Base-by-base conservation (phyloP, 2,113 vertebrate genomes). In the Chaetodon auriga region DNA sequence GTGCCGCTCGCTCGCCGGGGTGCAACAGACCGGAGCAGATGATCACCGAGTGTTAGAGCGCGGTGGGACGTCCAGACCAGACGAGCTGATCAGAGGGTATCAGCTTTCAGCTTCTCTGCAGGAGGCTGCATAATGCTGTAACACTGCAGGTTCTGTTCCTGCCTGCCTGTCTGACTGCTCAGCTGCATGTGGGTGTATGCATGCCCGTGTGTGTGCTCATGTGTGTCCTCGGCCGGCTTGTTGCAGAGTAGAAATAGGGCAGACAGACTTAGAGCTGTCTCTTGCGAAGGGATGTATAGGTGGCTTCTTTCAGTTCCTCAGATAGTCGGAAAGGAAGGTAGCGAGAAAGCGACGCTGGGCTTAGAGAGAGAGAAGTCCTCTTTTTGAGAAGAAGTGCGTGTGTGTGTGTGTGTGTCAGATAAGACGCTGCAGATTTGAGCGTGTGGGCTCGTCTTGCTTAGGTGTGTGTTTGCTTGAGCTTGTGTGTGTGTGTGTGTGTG, bases 41-140 rank as follows among this genome's bases (percentile, higher is more conserved):
- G 83, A 91, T 90, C 82, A 21, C 82, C 55, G 80, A 84, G 80
- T 38, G 82, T 68, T 61, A 35, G 79, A 81, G 82, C 78, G 45
- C 86, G 79, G 81, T 19, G 55, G 87, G 86, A 72, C 9, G 30
- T 80, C 71, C 78, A 87, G 86, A 80, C 87, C 43, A 60, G 61
- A 89, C 38, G 30, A 86, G 82, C 16, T 3, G 82, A 90, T 90
- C 73, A 58, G 75, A 80, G 78, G 72, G 84, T 85, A 48, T 89
- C 76, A 68, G 77, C 73, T 90, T 89, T 87, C 80, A 82, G 58
- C 65, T 12, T 80, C 74, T 75, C 88, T 58, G 84, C 90, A 83
- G 90, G 89, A 88, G 84, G 78, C 82, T 63, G 73, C 65, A 84
- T 84, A 82, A 89, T 80, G 65, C 78, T 88, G 75, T 78, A 83